These are phyloP conservation scores for Axinella damicornis DNA, from an alignment of 37 sponge, comb jelly and placozoan species.

Conservation along the genomic window DNA sequence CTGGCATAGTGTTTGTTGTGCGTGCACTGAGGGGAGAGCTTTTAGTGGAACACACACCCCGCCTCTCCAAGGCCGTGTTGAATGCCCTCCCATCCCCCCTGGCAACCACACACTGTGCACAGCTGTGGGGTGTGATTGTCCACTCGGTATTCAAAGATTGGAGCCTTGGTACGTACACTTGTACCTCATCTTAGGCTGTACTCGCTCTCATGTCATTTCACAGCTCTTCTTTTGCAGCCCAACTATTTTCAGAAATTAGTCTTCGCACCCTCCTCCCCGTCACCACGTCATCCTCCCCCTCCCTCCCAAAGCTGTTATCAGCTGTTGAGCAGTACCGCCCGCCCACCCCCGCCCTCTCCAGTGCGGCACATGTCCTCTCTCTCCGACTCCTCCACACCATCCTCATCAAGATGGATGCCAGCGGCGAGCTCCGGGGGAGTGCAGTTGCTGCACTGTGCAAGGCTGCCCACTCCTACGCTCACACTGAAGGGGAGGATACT, in stretches of 20 bases:
- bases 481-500: too few relatives aligned
- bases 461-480: neutral
- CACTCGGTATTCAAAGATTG: conserved; percentile 37
- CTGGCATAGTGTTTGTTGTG: neutral
- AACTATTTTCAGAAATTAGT: conserved; percentile 11
- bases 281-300: neutral
- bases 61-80: conserved; percentile 21
- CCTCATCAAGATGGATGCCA: conserved; percentile 21
- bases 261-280: conserved; percentile 19
- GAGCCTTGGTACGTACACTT: conserved; percentile 14
- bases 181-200: too few relatives aligned
- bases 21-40: neutral
- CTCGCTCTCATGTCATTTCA: neutral
- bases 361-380: conserved; percentile 1
- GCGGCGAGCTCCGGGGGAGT: conserved; percentile 8
- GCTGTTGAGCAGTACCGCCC: neutral
- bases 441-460: conserved; percentile 17
- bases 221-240: conserved; percentile 11
- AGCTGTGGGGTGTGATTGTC: conserved; percentile 35
- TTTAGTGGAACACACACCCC: conserved; percentile 26
- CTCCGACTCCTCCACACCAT: conserved; percentile 35
- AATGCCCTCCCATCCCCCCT: conserved; percentile 33
- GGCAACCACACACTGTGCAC: conserved; percentile 11
- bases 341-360: conserved; percentile 20
- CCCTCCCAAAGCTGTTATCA: conserved; percentile 22